phyloP scores from a whole-genome alignment of 2,888 invertebrate species.

The Syritta pipiens region DNA sequence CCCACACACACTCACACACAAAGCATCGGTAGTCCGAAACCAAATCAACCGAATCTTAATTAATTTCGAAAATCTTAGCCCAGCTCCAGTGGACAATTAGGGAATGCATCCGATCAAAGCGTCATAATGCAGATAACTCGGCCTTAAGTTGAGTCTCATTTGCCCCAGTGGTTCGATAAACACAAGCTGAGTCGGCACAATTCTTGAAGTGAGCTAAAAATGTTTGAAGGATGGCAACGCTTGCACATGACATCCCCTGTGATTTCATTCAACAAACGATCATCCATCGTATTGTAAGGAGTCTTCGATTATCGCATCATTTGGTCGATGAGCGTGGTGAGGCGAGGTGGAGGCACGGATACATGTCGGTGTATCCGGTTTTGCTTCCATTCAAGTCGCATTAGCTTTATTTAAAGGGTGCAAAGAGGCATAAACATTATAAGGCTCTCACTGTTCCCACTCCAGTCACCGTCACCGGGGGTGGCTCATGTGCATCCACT shows the following conservation, averaged over 20 bases:
- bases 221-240: neutral
- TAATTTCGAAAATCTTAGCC: constrained; percentile 26
- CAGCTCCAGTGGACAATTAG: constrained; percentile 11
- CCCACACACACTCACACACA: too few relatives aligned
- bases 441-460: neutral
- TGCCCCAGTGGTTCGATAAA: constrained; percentile 27
- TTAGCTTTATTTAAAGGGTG: constrained; percentile 40
- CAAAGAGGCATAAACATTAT: constrained; percentile 23
- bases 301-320: constrained; percentile 49
- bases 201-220: constrained; percentile 3
- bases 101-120: constrained; percentile 8
- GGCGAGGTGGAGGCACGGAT: neutral
- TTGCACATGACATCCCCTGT: constrained; percentile 26
- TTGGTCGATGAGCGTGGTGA: constrained; percentile 26
- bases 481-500: neutral
- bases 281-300: constrained; percentile 38
- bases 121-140: constrained; percentile 30
- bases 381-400: constrained; percentile 19
- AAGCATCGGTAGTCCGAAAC: too few relatives aligned
- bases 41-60: constrained; percentile 37
- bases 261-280: constrained; percentile 34
- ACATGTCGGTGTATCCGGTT: neutral
- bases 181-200: constrained; percentile 7
- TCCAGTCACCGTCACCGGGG: too few relatives aligned
- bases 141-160: constrained; percentile 4